These are phyloP conservation scores for Struthio camelus DNA, from an alignment of 2,113 vertebrate species.

Conservation along the genomic window DNA sequence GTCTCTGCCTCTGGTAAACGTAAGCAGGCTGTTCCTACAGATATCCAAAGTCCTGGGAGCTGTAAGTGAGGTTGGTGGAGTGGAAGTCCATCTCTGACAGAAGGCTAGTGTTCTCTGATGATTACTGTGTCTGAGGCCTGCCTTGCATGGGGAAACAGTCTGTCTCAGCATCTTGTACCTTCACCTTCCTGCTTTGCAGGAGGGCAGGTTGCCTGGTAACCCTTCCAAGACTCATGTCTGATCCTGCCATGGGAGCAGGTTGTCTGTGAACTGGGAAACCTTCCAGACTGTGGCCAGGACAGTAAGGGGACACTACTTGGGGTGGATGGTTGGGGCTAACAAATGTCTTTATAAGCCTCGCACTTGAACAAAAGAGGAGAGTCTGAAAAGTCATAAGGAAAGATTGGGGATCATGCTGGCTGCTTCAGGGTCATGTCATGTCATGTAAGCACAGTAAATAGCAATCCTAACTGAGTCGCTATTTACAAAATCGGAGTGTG, in stretches of 20 bases:
- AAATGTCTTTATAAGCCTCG: neutral
- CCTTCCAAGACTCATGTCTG: neutral
- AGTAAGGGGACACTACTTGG: neutral
- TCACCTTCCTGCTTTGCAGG: neutral
- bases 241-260: neutral
- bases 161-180: neutral
- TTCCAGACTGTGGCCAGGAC: accelerated
- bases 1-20: neutral
- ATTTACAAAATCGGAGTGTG: neutral
- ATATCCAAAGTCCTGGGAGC: neutral
- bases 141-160: neutral
- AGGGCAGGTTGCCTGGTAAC: neutral
- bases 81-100: neutral
- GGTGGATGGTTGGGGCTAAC: neutral
- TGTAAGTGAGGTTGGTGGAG: neutral
- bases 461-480: neutral
- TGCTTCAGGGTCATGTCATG: neutral
- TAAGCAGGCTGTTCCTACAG: neutral
- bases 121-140: neutral
- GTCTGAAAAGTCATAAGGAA: neutral
- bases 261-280: neutral
- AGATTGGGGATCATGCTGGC: neutral
- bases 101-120: neutral
- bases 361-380: neutral
- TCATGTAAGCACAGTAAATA: neutral